A percentile compares a stretch with the other conserved stretches of the same genome.
phyloP scores from a whole-genome alignment of 1,140 invertebrate species.

The Vollenhovia emeryi region DNA sequence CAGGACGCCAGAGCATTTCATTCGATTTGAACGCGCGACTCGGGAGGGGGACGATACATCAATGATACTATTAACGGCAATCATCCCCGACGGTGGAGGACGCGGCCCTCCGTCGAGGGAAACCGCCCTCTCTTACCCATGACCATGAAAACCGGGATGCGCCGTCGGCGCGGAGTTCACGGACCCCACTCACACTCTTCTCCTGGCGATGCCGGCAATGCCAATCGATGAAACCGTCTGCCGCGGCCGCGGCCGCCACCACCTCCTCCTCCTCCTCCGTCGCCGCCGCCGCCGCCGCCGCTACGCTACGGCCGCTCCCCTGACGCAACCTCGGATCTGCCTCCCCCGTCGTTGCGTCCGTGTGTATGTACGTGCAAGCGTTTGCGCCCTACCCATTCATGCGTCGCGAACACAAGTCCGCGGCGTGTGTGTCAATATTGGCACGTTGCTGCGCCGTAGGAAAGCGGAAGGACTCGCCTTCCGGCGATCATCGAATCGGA shows the following conservation, averaged over 20 bases:
- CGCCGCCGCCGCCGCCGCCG: conserved; percentile 18
- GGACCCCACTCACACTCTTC: conserved; percentile 53
- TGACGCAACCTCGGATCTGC: conserved; percentile 30
- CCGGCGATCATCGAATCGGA: neutral
- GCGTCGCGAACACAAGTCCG: conserved; percentile 11
- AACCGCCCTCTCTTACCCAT: conserved; percentile 69
- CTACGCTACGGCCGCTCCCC: conserved; percentile 62
- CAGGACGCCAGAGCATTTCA: neutral
- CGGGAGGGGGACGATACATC: neutral
- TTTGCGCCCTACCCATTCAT: conserved; percentile 55
- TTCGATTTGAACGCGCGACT: neutral
- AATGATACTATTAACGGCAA: neutral
- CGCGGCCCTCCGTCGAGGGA: conserved; percentile 3
- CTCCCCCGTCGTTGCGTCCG: conserved; percentile 6
- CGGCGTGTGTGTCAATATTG: conserved; percentile 5
- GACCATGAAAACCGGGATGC: conserved; percentile 71
- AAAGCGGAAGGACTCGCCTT: conserved; percentile 30
- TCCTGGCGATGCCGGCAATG: conserved; percentile 65
- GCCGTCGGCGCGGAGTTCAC: conserved; percentile 61
- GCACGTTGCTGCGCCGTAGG: neutral
- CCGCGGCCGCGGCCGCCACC: conserved; percentile 47
- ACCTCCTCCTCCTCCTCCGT: too few species aligned
- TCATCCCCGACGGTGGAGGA: neutral
- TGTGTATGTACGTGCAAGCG: neutral
- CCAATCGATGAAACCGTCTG: conserved; percentile 80